phyloP scores from a whole-genome alignment of 2,113 vertebrate species.

The Pimephales promelas region DNA sequence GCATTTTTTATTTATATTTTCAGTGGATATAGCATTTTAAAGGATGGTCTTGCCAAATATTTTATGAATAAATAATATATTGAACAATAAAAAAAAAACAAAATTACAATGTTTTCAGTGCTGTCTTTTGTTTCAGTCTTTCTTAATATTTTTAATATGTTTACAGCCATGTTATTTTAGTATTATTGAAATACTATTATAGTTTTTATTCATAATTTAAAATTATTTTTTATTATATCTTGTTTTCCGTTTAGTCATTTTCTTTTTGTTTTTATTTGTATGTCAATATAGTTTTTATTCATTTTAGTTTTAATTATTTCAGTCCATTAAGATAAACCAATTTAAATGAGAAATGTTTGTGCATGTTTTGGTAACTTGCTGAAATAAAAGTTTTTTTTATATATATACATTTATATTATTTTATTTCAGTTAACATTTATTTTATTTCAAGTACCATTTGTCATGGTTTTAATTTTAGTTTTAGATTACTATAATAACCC shows the following conservation, averaged over 20 bases:
- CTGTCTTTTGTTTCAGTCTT: slow-evolving; percentile 20
- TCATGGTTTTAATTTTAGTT: neutral
- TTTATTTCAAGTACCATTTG: neutral
- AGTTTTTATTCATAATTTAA: neutral
- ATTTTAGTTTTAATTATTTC: neutral
- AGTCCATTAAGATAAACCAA: neutral
- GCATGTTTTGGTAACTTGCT: neutral
- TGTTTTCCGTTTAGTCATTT: neutral
- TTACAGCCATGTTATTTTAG: neutral
- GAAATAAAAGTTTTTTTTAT: neutral
- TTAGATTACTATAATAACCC: neutral
- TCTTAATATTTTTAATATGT: neutral
- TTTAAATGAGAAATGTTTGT: neutral
- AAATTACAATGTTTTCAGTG: slow-evolving; percentile 30
- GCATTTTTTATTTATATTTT: slow-evolving; percentile 68
- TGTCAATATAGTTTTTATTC: neutral
- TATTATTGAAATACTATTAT: neutral
- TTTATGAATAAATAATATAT: slow-evolving; percentile 60
- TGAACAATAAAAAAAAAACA: slow-evolving; percentile 45
- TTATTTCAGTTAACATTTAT: neutral
- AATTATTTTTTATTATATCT: neutral
- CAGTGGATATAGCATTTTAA: slow-evolving; percentile 57
- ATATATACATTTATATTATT: no score
- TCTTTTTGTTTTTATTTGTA: neutral
- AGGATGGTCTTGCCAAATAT: slow-evolving; percentile 57